Evolutionary conservation across 2,888 invertebrate genomes (phyloP).

Genomic region (Plebejus anna): DNA sequence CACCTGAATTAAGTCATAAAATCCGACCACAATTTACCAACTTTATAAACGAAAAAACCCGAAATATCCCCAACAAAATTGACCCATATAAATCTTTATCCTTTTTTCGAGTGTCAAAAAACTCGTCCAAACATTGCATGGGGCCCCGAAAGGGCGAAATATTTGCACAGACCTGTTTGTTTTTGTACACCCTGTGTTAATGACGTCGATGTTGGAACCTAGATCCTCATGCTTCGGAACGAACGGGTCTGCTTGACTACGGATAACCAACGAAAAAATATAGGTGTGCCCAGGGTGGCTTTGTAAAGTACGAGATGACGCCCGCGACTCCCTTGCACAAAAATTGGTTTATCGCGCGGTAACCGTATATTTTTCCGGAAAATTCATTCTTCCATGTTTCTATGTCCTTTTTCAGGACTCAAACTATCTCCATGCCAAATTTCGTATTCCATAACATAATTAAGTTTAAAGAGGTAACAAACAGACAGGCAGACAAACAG

Average conservation of each 20-base stretch:
- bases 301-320: too few species aligned
- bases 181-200: constrained; percentile 48
- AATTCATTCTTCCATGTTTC: too few species aligned
- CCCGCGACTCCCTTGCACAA: too few species aligned
- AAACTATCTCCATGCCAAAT: too few species aligned
- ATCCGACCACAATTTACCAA: neutral
- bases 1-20: constrained; percentile 18
- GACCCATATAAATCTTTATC: constrained; percentile 39
- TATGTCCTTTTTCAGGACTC: too few species aligned
- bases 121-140: constrained; percentile 46
- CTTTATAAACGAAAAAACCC: constrained; percentile 32
- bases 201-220: constrained; percentile 5
- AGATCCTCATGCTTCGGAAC: neutral
- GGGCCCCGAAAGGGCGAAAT: constrained; percentile 53
- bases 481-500: too few species aligned
- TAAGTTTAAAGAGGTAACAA: too few species aligned
- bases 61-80: constrained; percentile 18
- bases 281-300: neutral
- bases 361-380: too few species aligned
- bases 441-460: too few species aligned
- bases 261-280: neutral
- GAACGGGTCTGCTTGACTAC: neutral
- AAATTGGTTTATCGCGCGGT: too few species aligned
- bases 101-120: constrained; percentile 41
- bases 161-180: constrained; percentile 58